Evolutionary conservation across 2,888 invertebrate genomes (phyloP).

Genomic region (Hofmannophila pseudospretella): DNA sequence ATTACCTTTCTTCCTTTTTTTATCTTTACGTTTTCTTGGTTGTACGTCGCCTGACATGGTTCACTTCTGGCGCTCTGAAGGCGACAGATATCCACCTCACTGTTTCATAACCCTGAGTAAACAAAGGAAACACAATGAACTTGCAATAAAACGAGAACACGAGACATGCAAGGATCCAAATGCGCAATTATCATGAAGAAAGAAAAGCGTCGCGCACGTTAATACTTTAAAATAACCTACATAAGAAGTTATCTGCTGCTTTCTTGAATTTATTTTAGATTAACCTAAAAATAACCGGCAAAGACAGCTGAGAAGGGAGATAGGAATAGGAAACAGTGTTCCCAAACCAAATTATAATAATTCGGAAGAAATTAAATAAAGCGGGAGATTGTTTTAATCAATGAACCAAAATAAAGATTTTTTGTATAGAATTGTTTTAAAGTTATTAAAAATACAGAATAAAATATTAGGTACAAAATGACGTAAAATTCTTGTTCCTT

Average conservation of each 20-base stretch:
- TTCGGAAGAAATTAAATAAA: no score
- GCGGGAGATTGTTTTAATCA: no score
- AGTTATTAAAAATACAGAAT: no score
- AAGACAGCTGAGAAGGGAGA: conserved; percentile 67
- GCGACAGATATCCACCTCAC: conserved; percentile 59
- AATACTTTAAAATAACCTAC: conserved; percentile 73
- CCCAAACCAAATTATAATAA: no score
- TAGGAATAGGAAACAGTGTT: conserved; percentile 31
- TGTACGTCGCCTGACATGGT: conserved; percentile 93
- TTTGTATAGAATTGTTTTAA: no score
- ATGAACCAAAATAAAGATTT: no score
- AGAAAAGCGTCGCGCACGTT: conserved; percentile 54
- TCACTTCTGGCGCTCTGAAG: conserved; percentile 59
- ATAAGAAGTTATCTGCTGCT: conserved; percentile 52
- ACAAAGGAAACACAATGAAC: conserved; percentile 54
- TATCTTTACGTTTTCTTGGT: conserved; percentile 91
- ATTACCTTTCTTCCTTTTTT: conserved; percentile 88
- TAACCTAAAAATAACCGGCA: conserved; percentile 76
- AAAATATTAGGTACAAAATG: no score
- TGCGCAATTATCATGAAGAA: conserved; percentile 64
- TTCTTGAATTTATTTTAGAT: conserved; percentile 75
- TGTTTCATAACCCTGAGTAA: conserved; percentile 75
- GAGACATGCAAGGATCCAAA: conserved; percentile 46
- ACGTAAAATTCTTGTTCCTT: no score
- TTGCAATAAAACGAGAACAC: conserved; percentile 34